Evolutionary conservation across 2,888 invertebrate species (phyloP).

Genomic region (Dryococelus australis): DNA sequence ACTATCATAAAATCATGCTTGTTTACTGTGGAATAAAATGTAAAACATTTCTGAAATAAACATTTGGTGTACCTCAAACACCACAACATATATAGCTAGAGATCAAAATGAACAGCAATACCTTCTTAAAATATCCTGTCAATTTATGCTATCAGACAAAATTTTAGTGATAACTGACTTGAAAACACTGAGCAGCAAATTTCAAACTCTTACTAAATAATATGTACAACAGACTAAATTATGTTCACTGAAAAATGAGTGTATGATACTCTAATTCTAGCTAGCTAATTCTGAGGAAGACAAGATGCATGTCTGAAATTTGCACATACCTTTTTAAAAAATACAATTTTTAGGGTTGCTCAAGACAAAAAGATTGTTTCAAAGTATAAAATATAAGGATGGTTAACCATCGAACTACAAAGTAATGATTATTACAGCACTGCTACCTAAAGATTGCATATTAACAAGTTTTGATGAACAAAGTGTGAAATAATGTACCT

Average conservation of each 20-base stretch:
- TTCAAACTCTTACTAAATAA: too few relatives aligned
- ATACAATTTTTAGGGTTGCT: not conserved
- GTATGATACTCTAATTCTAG: too few relatives aligned
- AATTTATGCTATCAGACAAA: not conserved
- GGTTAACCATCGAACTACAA: not conserved
- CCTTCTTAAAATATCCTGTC: not conserved
- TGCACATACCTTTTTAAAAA: too few relatives aligned
- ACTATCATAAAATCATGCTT: not conserved
- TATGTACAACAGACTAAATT: too few relatives aligned
- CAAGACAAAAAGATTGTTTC: too few relatives aligned
- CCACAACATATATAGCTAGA: not conserved
- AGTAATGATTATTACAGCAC: not conserved
- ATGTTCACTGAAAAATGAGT: too few relatives aligned
- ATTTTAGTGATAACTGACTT: not conserved
- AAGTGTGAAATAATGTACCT: too few relatives aligned
- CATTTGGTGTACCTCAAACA: not conserved
- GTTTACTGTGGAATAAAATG: not conserved
- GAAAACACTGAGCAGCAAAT: too few relatives aligned
- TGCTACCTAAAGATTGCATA: too few relatives aligned
- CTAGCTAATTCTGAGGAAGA: not conserved
- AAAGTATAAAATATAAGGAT: too few relatives aligned
- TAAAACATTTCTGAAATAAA: not conserved
- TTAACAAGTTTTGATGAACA: too few relatives aligned
- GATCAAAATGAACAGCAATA: too few relatives aligned
- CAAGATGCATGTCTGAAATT: not conserved